Evolutionary conservation across 2,113 vertebrate genomes (phyloP), one percentile per base, ranked within the genome.

Genomic region (Passerina amoena): DNA sequence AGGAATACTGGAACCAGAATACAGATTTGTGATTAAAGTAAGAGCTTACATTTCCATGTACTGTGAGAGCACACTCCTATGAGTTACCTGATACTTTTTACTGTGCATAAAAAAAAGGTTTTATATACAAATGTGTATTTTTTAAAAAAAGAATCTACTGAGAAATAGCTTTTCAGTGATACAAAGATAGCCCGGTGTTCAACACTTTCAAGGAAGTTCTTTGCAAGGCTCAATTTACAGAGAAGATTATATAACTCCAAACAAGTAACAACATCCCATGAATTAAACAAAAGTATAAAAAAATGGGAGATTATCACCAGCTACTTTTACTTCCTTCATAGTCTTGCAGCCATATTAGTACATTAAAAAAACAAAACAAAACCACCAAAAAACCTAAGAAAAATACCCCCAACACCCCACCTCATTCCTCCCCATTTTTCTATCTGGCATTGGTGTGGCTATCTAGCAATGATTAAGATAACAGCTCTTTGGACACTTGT

Each of bases 1-100:
- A 5, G 99, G 98, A 93, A 98, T 68, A 97, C 99, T 99, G 96
- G 70, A 50, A 83, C 47, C 33, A 51, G 78, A 92, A 71, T 1
- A 90, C 7, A 82, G 8, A 77, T 70, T 66, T 40, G 47, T 21
- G 76, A 63, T 81, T 65, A 56, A 87, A 85, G 27, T 54, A 81
- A 90, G 89, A 81, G 14, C 6, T 77, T 59, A 14, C 8, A 45
- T 31, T 53, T 82, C 61, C 27, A 64, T 20, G 61, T 27, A 27
- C 37, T 22, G 21, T 12, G 82, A 48, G 27, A 94, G 14, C 19
- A 92, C 27, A 54, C 12, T 47, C 21, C 14, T 47, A 42, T 35
- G 63, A 91, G 2, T 21, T 60, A 91, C 12, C 42, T 5, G 2
- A 12, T 54, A 44, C 5, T 50, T 60, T 81, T 53, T 56, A 68